Conservation (phyloP, 2,888 invertebrate species). For the Laspeyria flexula region DNA sequence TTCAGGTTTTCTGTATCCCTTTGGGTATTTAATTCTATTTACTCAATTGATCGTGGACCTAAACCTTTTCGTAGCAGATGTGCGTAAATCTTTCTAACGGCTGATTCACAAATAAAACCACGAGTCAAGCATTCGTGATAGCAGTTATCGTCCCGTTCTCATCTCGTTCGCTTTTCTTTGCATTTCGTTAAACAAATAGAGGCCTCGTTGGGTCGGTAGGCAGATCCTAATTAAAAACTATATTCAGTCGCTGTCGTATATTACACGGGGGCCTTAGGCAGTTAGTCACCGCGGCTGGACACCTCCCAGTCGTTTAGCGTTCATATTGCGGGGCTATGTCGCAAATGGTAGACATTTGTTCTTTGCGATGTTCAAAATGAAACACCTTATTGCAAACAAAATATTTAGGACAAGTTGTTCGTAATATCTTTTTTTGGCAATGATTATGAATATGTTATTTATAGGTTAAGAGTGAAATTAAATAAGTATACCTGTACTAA, state of each 20-base stretch:
- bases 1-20: slow-evolving; percentile 48
- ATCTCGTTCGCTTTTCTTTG: slow-evolving; percentile 65
- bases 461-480: no score
- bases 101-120: slow-evolving; percentile 71
- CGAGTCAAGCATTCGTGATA: slow-evolving; percentile 66
- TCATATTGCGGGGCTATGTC: slow-evolving; percentile 52
- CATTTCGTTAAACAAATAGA: slow-evolving; percentile 79
- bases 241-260: slow-evolving; percentile 73
- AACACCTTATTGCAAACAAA: background rate
- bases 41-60: slow-evolving; percentile 70
- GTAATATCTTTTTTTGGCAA: no score
- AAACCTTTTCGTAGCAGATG: slow-evolving; percentile 62
- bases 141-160: slow-evolving; percentile 66
- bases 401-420: no score
- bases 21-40: slow-evolving; percentile 63
- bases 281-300: slow-evolving; percentile 69
- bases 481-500: no score
- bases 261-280: slow-evolving; percentile 71
- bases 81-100: slow-evolving; percentile 75
- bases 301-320: slow-evolving; percentile 73
- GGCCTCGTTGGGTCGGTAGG: slow-evolving; percentile 69
- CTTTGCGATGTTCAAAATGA: slow-evolving; percentile 27
- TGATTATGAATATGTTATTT: no score
- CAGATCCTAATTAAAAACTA: slow-evolving; percentile 82
- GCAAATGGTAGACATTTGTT: slow-evolving; percentile 47